phyloP scores from a whole-genome alignment of 2,797 vertebrate species.

The Lacerta agilis region DNA sequence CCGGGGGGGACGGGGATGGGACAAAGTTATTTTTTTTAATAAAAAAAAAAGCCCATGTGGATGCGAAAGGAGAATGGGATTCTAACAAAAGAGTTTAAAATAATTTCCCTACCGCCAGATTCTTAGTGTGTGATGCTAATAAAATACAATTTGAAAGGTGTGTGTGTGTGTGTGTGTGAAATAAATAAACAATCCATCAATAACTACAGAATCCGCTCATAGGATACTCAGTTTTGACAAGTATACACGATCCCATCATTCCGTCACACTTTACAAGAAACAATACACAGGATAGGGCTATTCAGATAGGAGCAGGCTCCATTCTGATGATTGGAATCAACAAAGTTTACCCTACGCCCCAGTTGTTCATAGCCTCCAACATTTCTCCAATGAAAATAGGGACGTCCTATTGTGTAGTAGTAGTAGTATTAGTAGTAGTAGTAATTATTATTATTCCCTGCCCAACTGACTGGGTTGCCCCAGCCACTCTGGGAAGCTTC shows the following conservation, averaged over 20 bases:
- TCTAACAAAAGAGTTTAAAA: neutral
- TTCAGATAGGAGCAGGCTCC: too few relatives aligned
- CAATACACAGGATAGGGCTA: too few relatives aligned
- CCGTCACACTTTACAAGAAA: neutral
- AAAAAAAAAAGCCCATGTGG: slow-evolving; percentile 78
- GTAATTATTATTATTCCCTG: too few relatives aligned
- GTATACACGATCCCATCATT: neutral
- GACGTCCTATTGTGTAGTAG: too few relatives aligned
- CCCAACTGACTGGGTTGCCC: too few relatives aligned
- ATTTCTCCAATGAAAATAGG: too few relatives aligned
- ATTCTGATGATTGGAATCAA: neutral
- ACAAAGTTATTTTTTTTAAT: slow-evolving; percentile 60
- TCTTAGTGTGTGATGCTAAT: neutral
- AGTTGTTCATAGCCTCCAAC: neutral
- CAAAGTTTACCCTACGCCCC: neutral
- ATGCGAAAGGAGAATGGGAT: slow-evolving; percentile 33
- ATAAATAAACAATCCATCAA: neutral
- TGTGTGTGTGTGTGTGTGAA: too few relatives aligned
- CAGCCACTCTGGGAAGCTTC: too few relatives aligned
- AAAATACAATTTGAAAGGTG: neutral
- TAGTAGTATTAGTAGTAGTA: too few relatives aligned
- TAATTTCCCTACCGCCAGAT: neutral
- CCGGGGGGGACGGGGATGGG: slow-evolving; percentile 80
- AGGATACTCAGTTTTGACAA: neutral
- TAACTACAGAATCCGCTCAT: slow-evolving; percentile 55